Conservation (phyloP, 2,888 invertebrate species). For the Chelonus formosanus region DNA sequence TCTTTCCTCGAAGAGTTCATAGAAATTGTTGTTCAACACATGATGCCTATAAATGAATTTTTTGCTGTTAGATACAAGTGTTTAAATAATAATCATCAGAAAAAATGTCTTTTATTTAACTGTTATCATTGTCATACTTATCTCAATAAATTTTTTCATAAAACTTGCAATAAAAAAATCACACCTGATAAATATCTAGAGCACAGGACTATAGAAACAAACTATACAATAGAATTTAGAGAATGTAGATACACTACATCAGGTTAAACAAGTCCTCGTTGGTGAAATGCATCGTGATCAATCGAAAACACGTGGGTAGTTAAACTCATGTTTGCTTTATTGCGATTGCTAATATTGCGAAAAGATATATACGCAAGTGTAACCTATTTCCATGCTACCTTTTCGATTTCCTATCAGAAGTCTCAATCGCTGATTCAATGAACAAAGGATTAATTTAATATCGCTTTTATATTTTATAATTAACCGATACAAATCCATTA, state of each 20-base stretch:
- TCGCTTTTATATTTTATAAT: too few species aligned
- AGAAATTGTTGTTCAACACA: too few species aligned
- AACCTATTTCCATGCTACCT: slow-evolving; percentile 34
- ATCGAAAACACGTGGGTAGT: slow-evolving; percentile 16
- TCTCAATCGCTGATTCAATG: too few species aligned
- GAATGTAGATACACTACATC: background rate
- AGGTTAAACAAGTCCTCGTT: background rate
- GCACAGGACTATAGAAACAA: background rate
- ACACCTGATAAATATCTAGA: slow-evolving; percentile 2
- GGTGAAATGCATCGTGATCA: slow-evolving; percentile 11
- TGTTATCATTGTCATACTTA: too few species aligned
- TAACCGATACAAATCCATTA: too few species aligned
- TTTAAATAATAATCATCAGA: too few species aligned
- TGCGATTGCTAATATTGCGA: slow-evolving; percentile 41
- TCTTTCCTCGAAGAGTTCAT: too few species aligned
- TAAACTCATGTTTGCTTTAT: slow-evolving; percentile 22
- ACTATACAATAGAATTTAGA: slow-evolving; percentile 3
- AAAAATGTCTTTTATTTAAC: too few species aligned
- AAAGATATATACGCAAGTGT: slow-evolving; percentile 39
- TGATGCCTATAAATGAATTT: too few species aligned
- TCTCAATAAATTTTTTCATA: too few species aligned
- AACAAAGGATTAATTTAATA: too few species aligned
- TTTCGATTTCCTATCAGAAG: background rate
- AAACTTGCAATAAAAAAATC: background rate
- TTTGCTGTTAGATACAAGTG: too few species aligned